A percentile compares a stretch with the other conserved stretches of the same genome.
Conservation (phyloP, 1,140 invertebrate genomes). For the Planococcus citri region DNA sequence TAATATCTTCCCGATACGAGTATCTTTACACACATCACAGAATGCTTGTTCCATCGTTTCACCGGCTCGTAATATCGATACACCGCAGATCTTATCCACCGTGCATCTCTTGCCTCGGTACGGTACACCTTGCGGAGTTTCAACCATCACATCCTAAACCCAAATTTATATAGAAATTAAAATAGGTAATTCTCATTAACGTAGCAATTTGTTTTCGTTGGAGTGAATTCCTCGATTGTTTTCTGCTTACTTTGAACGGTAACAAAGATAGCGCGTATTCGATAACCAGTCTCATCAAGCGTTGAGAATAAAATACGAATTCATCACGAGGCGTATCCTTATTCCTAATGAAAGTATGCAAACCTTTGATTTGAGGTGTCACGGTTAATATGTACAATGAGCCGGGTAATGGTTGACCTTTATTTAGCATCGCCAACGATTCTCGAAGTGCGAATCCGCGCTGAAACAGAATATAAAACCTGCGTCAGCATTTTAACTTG, state of each 20-base stretch:
- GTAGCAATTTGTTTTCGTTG: neutral
- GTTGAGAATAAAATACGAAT: constrained; percentile 98
- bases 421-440: constrained; percentile 65
- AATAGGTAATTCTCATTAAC: too few species aligned
- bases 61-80: constrained; percentile 88
- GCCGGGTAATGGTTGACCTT: constrained; percentile 70
- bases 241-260: constrained; percentile 70
- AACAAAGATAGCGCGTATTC: constrained; percentile 88
- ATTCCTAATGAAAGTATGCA: constrained; percentile 86
- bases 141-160: constrained; percentile 56
- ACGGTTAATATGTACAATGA: constrained; percentile 73
- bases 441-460: constrained; percentile 83
- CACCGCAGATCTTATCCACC: constrained; percentile 89
- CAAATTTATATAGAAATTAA: constrained; percentile 19
- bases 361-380: constrained; percentile 74
- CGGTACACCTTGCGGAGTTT: constrained; percentile 74
- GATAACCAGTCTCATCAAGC: constrained; percentile 89
- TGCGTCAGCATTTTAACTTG: too few species aligned
- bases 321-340: constrained; percentile 86
- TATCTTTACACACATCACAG: constrained; percentile 94
- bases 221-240: too few species aligned
- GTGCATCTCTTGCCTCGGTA: constrained; percentile 77
- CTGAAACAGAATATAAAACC: constrained; percentile 37
- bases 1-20: constrained; percentile 94
- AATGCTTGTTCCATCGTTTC: constrained; percentile 99